A percentile compares a stretch with the other conserved stretches of the same genome.
Conservation (phyloP, 2,888 invertebrate genomes). For the Encarsia formosa region DNA sequence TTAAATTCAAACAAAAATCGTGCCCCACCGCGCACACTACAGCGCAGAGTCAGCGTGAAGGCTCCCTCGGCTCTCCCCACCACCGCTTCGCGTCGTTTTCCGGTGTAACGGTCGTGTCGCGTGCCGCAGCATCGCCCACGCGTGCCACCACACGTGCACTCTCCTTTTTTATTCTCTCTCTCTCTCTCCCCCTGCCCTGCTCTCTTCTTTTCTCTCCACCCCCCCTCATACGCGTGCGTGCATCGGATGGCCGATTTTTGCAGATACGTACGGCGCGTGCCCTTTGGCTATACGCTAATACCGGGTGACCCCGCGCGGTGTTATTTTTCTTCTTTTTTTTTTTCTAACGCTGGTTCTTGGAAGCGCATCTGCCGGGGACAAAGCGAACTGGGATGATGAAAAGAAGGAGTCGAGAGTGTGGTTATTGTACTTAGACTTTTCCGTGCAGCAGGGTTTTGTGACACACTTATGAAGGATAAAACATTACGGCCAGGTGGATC, state of each 20-base stretch:
- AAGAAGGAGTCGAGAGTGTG: no score
- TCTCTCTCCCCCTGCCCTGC: background rate
- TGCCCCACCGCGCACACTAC: no score
- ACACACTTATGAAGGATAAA: no score
- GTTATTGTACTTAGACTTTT: no score
- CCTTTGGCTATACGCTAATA: constrained; percentile 7
- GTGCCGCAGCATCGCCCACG: constrained; percentile 52
- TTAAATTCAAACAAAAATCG: no score
- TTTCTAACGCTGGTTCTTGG: no score
- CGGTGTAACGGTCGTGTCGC: constrained; percentile 51
- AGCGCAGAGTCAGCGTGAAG: background rate
- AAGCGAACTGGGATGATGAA: no score
- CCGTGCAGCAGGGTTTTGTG: no score
- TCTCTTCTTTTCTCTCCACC: constrained; percentile 1
- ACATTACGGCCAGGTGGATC: no score
- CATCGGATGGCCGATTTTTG: background rate
- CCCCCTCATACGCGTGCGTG: constrained; percentile 3
- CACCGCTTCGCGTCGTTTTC: constrained; percentile 12
- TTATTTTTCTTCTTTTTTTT: no score
- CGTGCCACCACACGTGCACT: constrained; percentile 36
- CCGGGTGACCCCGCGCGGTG: no score
- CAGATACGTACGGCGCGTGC: background rate
- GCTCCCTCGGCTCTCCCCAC: background rate
- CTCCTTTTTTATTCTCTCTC: background rate
- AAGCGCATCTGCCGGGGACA: no score